Base-by-base conservation (phyloP, 2,888 invertebrate species). In the Melanchra persicariae region DNA sequence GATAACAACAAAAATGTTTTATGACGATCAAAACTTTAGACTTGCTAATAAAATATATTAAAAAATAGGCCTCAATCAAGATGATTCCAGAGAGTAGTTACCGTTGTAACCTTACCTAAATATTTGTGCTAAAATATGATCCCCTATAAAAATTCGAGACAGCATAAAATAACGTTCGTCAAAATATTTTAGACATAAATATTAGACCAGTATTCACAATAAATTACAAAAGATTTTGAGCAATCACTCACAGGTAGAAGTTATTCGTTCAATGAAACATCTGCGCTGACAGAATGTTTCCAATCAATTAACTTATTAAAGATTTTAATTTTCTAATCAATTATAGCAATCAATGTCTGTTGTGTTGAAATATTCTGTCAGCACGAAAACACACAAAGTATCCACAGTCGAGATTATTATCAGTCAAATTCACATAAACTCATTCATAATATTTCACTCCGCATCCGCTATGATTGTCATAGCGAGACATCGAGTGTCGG, bases 201-300 rank as follows among this genome's bases (percentile, higher is more conserved):
- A 87, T 90, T 90, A 90, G 89, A 90, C 89, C 91, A 90, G 85
- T 89, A 88, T 88, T 88, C 88, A 88, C 87, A 89, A 85, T 88
- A 85, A 87, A 88, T 89, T 89, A 90, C 87, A 87, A 87, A n/a
- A 87, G 87, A 88, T 88, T 85, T 92, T 92, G 92, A 92, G 92
- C 92, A 92, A 90, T 87, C 88, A 89, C 86, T 79, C 85, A 74
- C 83, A 74, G 85, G 84, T 77, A 82, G 67, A 81, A 61, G 66
- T 74, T 54, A 70, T 77, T 81, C 73, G 70, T 72, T 79, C 59
- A 63, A 59, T 74, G 61, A 60, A 59, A 72, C 59, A 66, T 79
- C 55, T 72, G 72, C 30, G 61, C 66, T 60, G 58, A 67, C 81
- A 70, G 77, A 83, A 78, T 62, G 47, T 69, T 76, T 58, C 30